Conservation (phyloP, 2,888 invertebrate species). For the Abrostola tripartita region DNA sequence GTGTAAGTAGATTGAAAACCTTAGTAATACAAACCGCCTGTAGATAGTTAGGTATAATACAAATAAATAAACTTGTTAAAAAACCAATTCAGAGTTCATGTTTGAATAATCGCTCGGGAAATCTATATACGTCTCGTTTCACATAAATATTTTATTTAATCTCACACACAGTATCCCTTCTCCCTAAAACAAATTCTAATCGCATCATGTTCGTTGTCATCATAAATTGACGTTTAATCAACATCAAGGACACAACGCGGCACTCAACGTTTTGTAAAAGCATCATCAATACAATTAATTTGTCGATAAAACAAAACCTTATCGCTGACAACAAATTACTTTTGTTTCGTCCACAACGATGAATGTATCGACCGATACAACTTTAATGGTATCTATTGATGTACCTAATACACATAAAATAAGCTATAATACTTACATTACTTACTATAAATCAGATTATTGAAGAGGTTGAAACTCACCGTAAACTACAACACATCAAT, state of each 20-base stretch:
- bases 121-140: not conserved
- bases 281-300: conserved; percentile 49
- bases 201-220: conserved; percentile 27
- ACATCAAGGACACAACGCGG: conserved; percentile 22
- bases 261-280: conserved; percentile 35
- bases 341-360: conserved; percentile 22
- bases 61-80: no score
- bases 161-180: conserved; percentile 3
- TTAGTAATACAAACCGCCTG: no score
- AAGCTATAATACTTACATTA: conserved; percentile 5
- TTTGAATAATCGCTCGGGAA: not conserved
- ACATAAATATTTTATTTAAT: not conserved
- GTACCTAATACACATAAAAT: conserved; percentile 14
- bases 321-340: conserved; percentile 44
- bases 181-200: conserved; percentile 21
- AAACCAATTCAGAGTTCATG: no score
- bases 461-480: conserved; percentile 20
- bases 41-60: no score
- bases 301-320: conserved; percentile 41
- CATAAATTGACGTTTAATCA: conserved; percentile 31
- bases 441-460: conserved; percentile 20
- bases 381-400: conserved; percentile 19
- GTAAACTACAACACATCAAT: conserved; percentile 17
- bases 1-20: no score
- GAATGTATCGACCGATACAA: conserved; percentile 6